Evolutionary conservation across 2,888 invertebrate genomes (phyloP).

Genomic region (Brachypalpus laphriformis): DNA sequence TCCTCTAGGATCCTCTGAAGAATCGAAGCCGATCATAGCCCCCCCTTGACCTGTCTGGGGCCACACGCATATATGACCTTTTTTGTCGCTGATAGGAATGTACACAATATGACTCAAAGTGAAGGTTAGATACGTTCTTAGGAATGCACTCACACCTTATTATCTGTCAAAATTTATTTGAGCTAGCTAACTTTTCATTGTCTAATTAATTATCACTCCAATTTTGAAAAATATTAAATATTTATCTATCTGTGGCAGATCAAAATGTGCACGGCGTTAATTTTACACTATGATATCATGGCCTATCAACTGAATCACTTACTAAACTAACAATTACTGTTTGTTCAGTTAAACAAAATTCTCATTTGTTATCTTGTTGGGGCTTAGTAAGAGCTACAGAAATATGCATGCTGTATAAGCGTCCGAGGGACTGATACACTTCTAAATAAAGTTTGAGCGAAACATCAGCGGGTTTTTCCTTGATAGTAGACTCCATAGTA

Average conservation of each 20-base stretch:
- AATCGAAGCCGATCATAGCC: too few species aligned
- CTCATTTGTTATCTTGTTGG: constrained; percentile 29
- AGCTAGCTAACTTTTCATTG: background rate
- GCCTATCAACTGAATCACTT: constrained; percentile 49
- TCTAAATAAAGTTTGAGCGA: background rate
- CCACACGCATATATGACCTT: too few species aligned
- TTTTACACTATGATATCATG: constrained; percentile 53
- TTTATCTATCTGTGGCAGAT: background rate
- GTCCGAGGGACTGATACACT: background rate
- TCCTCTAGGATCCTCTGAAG: too few species aligned
- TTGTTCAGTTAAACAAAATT: constrained; percentile 23
- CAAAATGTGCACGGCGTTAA: constrained; percentile 21
- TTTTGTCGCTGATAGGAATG: too few species aligned
- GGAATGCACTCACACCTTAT: too few species aligned
- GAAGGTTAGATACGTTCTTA: too few species aligned
- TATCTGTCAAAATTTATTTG: too few species aligned
- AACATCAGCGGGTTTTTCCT: background rate
- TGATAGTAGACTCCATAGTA: background rate
- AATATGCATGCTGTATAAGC: background rate
- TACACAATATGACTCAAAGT: too few species aligned
- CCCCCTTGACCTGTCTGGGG: too few species aligned
- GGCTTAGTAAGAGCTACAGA: constrained; percentile 24
- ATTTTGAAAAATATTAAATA: constrained; percentile 2
- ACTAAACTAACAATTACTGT: constrained; percentile 34
- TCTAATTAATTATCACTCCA: background rate